Percentiles rank a stretch among this genome's conserved stretches.
Conservation (phyloP, 2,113 vertebrate genomes). For the Syrmaticus mikado region DNA sequence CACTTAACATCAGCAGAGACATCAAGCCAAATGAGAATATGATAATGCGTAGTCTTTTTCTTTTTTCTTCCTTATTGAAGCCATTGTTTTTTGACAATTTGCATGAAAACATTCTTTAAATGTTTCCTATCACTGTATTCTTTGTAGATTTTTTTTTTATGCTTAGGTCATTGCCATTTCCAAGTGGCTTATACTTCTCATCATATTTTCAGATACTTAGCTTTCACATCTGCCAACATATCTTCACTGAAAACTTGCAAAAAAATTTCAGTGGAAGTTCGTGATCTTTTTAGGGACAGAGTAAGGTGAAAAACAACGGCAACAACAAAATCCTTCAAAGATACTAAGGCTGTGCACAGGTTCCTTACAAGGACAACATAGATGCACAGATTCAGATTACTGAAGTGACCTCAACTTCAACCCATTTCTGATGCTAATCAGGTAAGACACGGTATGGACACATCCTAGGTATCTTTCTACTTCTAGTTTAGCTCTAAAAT, state of each 20-base stretch:
- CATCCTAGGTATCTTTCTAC: background rate
- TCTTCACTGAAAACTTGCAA: background rate
- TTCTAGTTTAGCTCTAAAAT: background rate
- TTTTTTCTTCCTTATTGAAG: background rate
- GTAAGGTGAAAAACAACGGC: background rate
- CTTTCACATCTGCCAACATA: background rate
- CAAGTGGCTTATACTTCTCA: background rate
- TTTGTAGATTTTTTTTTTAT: background rate
- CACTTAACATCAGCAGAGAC: slow-evolving; percentile 12
- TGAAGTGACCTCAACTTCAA: background rate
- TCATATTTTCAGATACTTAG: background rate
- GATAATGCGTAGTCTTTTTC: background rate
- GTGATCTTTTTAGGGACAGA: background rate
- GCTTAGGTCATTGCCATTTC: background rate
- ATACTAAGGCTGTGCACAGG: background rate
- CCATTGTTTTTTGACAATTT: background rate
- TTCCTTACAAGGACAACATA: background rate
- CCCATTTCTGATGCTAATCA: background rate
- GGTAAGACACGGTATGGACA: background rate
- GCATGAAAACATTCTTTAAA: background rate
- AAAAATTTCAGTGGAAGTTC: background rate
- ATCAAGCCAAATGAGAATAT: background rate
- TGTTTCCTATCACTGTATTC: accelerated
- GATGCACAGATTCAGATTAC: background rate
- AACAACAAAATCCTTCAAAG: background rate